Evolutionary conservation across 2,113 vertebrate species (phyloP), one percentile per base, ranked within the genome.

Genomic region (Pholis gunnellus): DNA sequence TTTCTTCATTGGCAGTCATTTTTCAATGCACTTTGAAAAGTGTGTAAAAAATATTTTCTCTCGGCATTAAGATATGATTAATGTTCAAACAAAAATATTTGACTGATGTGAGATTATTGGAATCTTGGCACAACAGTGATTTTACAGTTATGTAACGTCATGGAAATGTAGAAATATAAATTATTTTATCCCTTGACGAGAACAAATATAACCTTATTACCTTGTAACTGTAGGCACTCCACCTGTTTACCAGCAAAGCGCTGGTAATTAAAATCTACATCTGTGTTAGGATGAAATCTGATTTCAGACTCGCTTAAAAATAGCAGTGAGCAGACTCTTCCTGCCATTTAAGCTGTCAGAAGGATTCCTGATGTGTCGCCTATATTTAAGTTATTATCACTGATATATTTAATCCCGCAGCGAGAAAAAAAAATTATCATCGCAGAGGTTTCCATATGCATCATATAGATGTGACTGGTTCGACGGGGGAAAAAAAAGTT

Each of bases 391-490:
- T 97, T 97, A 97, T 97, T 97, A 97, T 97, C 96, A 97, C 95
- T 96, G 96, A 97, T 98, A 96, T 96, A 94, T 97, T 98, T 99
- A 98, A 98, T 99, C 97, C 96, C 91, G 94, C 95, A 97, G 96
- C 95, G 81, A 95, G 95, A 96, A 94, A 96, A 96, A 96, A 97
- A 97, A 96, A 88, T 95, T 96, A 97, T 97, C 94, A 96, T 97
- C 90, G 90, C 93, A 92, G 94, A 95, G 96, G 96, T 97, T 97
- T 97, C 96, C 95, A 95, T 97, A 97, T 97, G 97, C 97, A 96
- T 98, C 96, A 97, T 96, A 97, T 96, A 96, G 96, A 97, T 97
- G 95, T 97, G 96, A 96, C 95, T 96, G 94, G 94, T 95, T 96
- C 93, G 90, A 88, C 91, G 91, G 83, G 79, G 88, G 83, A 68